These are phyloP conservation scores for Pollimyrus isidori DNA, from an alignment of 2,113 vertebrate genomes.

Conservation along the genomic window DNA sequence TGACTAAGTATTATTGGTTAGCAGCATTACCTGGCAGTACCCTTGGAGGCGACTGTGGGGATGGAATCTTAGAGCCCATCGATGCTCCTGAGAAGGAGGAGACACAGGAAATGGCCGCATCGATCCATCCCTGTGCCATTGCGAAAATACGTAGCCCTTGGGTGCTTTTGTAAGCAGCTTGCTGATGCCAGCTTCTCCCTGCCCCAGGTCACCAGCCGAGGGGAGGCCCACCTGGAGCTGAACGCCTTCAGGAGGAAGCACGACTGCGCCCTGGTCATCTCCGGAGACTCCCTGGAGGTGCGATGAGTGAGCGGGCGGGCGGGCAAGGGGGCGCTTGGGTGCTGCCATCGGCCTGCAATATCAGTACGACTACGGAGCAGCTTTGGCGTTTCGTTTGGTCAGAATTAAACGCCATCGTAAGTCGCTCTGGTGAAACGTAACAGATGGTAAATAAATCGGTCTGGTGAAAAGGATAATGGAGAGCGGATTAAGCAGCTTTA, in stretches of 20 bases:
- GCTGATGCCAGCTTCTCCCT: slow-evolving; percentile 29
- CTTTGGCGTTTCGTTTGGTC: background rate
- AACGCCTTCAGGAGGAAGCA: slow-evolving; percentile 95
- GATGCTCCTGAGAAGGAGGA: background rate
- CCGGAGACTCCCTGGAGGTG: slow-evolving; percentile 95
- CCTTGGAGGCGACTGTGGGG: background rate
- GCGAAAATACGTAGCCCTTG: background rate
- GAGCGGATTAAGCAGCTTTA: background rate
- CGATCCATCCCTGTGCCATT: background rate
- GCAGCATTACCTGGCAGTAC: background rate
- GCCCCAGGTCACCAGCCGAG: slow-evolving; percentile 76
- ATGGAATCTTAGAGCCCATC: background rate
- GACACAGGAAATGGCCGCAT: background rate
- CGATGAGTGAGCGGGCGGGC: slow-evolving; percentile 1
- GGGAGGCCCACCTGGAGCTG: slow-evolving; percentile 93
- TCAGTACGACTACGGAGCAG: background rate
- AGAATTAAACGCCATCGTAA: background rate
- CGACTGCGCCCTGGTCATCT: slow-evolving; percentile 93
- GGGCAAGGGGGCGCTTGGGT: background rate
- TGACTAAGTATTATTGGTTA: background rate
- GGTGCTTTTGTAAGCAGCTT: background rate
- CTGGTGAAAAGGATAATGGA: background rate
- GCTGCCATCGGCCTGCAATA: background rate
- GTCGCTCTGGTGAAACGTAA: background rate
- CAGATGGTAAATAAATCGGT: background rate